Evolutionary conservation across 2,797 vertebrate species (phyloP).

Genomic region (Discoglossus pictus): DNA sequence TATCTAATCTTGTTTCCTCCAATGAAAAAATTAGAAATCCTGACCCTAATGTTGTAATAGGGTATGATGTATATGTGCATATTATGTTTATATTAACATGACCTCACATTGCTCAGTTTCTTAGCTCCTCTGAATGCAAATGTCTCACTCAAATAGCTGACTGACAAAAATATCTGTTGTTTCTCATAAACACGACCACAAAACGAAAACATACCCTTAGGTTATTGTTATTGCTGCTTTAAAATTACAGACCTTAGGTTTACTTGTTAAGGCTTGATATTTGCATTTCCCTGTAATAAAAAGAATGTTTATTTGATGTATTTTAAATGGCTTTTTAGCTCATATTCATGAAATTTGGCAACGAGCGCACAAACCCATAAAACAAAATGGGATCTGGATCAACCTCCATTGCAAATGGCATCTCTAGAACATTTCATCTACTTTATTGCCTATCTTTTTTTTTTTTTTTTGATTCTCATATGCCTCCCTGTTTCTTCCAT

Average conservation of each 20-base stretch:
- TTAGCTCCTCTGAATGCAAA: constrained; percentile 37
- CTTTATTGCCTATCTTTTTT: constrained; percentile 56
- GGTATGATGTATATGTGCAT: not conserved
- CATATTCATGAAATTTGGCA: constrained; percentile 63
- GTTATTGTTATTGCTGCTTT: constrained; percentile 65
- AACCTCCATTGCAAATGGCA: constrained; percentile 53
- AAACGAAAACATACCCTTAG: constrained; percentile 60
- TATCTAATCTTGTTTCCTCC: too few species aligned
- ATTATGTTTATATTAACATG: constrained; percentile 2
- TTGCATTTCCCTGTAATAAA: constrained; percentile 65
- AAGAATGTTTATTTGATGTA: constrained; percentile 64
- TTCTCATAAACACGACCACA: constrained; percentile 61
- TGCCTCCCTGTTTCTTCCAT: not conserved
- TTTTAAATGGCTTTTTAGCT: constrained; percentile 64
- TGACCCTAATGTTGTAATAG: too few species aligned
- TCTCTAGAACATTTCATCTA: constrained; percentile 56
- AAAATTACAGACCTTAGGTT: constrained; percentile 66
- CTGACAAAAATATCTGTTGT: constrained; percentile 60
- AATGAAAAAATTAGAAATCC: too few species aligned
- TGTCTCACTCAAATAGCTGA: constrained; percentile 50
- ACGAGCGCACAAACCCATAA: constrained; percentile 59
- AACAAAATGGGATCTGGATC: constrained; percentile 55
- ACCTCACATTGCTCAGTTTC: constrained; percentile 1
- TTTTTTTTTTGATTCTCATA: constrained; percentile 30
- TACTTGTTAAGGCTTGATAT: constrained; percentile 69